A percentile compares a stretch with the other conserved stretches of the same genome.
These are phyloP conservation scores for Drosophila barbarae DNA, from an alignment of 2,888 invertebrate genomes.

Conservation along the genomic window DNA sequence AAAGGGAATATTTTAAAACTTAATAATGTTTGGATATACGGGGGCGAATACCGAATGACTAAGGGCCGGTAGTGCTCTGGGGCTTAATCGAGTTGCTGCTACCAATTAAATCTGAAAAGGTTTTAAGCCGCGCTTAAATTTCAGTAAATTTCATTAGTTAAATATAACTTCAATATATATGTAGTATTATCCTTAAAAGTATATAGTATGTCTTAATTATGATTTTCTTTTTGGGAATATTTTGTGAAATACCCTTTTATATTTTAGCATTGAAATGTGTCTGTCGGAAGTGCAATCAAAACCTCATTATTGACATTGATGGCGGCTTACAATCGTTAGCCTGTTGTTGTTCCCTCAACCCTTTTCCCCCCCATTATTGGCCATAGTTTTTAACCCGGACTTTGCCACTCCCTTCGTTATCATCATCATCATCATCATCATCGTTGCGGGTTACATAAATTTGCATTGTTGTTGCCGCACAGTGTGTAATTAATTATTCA, in stretches of 20 bases:
- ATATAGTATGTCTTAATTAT: too few species aligned
- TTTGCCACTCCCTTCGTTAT: constrained; percentile 2
- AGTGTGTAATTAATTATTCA: constrained; percentile 64
- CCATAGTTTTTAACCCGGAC: constrained; percentile 6
- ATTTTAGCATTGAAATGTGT: constrained; percentile 2
- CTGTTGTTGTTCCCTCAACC: constrained; percentile 1
- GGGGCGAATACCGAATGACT: constrained; percentile 25
- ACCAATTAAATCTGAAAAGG: constrained; percentile 20
- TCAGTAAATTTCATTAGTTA: neutral
- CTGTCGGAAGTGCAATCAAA: constrained; percentile 50
- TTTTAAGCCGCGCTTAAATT: constrained; percentile 1
- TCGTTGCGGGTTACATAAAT: constrained; percentile 32
- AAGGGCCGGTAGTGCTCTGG: constrained; percentile 10
- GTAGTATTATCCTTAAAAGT: too few species aligned
- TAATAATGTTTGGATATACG: constrained; percentile 47
- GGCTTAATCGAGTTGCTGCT: constrained; percentile 25
- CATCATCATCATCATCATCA: constrained; percentile 6
- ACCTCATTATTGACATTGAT: constrained; percentile 51
- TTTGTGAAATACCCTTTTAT: neutral
- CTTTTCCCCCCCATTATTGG: constrained; percentile 1
- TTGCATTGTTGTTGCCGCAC: constrained; percentile 35
- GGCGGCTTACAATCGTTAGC: constrained; percentile 31
- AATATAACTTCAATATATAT: neutral
- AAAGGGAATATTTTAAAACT: constrained; percentile 64
- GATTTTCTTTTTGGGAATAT: neutral